Percentiles rank a stretch among this genome's conserved stretches.
These are phyloP conservation scores for Acanthosoma haemorrhoidale DNA, from an alignment of 2,888 invertebrate genomes.

Conservation along the genomic window DNA sequence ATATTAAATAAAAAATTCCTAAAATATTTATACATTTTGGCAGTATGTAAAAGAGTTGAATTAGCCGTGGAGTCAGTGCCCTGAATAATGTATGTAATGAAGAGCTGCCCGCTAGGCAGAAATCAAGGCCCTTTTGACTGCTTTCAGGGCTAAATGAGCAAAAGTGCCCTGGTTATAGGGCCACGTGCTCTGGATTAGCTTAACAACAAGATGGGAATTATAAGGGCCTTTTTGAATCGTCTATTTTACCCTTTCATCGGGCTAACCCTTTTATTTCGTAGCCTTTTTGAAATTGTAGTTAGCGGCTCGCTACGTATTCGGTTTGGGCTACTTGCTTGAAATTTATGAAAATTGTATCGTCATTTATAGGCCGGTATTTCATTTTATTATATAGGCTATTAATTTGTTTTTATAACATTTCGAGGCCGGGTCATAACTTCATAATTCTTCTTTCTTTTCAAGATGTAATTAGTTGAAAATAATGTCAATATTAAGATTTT, in stretches of 20 bases:
- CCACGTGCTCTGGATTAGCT: neutral
- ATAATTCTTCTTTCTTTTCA: too few relatives aligned
- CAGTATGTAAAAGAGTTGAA: neutral
- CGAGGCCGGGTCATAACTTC: too few relatives aligned
- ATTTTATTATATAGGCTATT: too few relatives aligned
- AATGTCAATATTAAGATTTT: too few relatives aligned
- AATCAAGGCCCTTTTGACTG: slow-evolving; percentile 7
- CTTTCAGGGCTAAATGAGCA: neutral
- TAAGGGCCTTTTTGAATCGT: neutral
- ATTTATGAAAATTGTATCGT: too few relatives aligned
- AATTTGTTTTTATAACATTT: too few relatives aligned
- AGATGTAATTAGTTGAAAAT: too few relatives aligned
- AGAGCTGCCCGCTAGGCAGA: neutral
- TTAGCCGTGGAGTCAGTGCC: too few relatives aligned
- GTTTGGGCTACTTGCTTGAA: too few relatives aligned
- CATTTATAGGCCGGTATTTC: too few relatives aligned
- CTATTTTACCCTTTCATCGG: neutral
- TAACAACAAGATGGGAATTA: neutral
- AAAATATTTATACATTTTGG: neutral
- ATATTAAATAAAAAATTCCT: too few relatives aligned
- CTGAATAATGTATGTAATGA: neutral
- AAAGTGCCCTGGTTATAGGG: neutral
- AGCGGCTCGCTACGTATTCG: too few relatives aligned
- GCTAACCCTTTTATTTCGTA: neutral
- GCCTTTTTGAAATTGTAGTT: neutral